phyloP scores from a whole-genome alignment of 1,140 invertebrate species.

The Drosophila busckii region DNA sequence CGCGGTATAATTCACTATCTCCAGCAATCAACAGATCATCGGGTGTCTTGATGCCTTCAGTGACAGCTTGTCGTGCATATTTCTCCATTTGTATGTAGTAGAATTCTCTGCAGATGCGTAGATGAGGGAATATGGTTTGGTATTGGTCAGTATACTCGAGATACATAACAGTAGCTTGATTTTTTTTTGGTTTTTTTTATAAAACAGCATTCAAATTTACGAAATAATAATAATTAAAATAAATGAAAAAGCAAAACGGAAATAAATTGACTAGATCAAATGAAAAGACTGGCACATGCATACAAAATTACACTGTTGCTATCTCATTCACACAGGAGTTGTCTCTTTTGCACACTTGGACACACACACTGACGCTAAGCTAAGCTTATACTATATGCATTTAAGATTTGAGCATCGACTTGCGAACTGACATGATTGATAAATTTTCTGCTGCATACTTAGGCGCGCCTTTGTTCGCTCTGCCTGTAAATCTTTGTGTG shows the following conservation, averaged over 20 bases:
- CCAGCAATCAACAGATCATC: slow-evolving; percentile 96
- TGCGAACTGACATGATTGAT: slow-evolving; percentile 78
- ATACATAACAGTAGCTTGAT: slow-evolving; percentile 35
- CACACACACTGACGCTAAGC: slow-evolving; percentile 18
- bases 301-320: slow-evolving; percentile 21
- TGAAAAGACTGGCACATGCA: slow-evolving; percentile 8
- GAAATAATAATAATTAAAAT: slow-evolving; percentile 37
- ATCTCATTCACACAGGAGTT: too few relatives aligned
- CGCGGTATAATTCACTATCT: slow-evolving; percentile 98
- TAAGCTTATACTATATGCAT: slow-evolving; percentile 67
- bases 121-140: slow-evolving; percentile 75
- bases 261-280: slow-evolving; percentile 19
- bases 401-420: slow-evolving; percentile 70
- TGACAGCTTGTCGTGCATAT: slow-evolving; percentile 97
- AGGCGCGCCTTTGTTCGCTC: slow-evolving; percentile 28
- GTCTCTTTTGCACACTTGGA: too few relatives aligned
- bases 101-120: slow-evolving; percentile 93
- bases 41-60: slow-evolving; percentile 94
- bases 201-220: slow-evolving; percentile 71
- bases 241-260: slow-evolving; percentile 9
- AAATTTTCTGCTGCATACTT: slow-evolving; percentile 68
- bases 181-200: slow-evolving; percentile 17
- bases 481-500: background rate
- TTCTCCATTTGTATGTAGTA: slow-evolving; percentile 99
- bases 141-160: slow-evolving; percentile 64